phyloP scores from a whole-genome alignment of 2,888 invertebrate species.

The Lycia hirtaria region DNA sequence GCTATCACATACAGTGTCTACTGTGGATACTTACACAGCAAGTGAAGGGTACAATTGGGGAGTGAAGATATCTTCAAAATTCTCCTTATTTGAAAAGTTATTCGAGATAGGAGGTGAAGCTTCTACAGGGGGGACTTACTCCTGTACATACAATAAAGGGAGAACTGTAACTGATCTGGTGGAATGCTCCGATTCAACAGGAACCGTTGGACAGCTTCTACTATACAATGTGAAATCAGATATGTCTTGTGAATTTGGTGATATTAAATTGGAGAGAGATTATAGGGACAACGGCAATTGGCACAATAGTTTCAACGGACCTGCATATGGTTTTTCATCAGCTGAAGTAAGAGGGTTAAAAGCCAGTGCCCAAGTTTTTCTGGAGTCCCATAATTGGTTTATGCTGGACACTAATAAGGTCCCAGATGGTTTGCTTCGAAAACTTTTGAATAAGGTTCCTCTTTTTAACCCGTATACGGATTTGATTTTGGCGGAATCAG shows the following conservation, averaged over 20 bases:
- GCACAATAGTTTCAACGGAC: too few species aligned
- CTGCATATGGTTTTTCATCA: too few species aligned
- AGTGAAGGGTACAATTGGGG: conserved; percentile 5
- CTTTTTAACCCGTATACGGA: background rate
- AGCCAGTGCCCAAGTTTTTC: background rate
- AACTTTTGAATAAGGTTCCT: background rate
- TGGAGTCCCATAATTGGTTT: too few species aligned
- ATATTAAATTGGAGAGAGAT: too few species aligned
- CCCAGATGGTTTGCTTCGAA: background rate
- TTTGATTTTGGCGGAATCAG: background rate
- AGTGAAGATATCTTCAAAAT: background rate
- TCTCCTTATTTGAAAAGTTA: background rate
- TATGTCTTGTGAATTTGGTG: background rate
- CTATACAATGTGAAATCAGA: background rate
- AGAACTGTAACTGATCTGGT: background rate
- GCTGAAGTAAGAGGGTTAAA: background rate
- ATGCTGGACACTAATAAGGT: background rate
- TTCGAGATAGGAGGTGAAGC: background rate
- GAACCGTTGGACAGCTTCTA: background rate
- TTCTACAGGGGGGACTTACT: background rate
- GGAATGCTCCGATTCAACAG: background rate
- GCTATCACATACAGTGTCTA: background rate
- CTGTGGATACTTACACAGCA: background rate
- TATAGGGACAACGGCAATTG: too few species aligned
- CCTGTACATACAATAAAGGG: background rate